Evolutionary conservation across 2,113 vertebrate genomes (phyloP), one percentile per base, ranked within the genome.

Genomic region (Chamaea fasciata): DNA sequence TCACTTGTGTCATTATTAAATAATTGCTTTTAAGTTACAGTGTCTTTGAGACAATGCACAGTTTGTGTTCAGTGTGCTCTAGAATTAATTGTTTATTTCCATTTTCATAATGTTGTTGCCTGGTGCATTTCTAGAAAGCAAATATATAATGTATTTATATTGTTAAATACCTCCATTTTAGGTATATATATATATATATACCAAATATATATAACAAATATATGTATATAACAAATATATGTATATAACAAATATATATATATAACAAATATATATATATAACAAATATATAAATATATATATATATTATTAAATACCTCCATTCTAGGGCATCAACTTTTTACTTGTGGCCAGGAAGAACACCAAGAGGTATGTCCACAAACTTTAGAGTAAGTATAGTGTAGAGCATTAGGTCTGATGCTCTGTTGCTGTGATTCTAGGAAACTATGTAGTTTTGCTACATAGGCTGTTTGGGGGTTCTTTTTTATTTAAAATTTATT

Each of bases 301-400:
- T 49, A 31, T 35, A 9, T 79, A 30, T 27, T 46, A 19, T 76
- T 75, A 70, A 60, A 67, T 13, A 23, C 16, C 37, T 80, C 14
- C 9, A 33, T 70, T 79, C 6, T 14, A 46, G 39, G 28, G 8
- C 13, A 41, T n/a, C 37, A 52, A 2, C 6, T 9, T 75, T 62
- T 16, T 62, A 10, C 10, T 20, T 47, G 22, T 15, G 5, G 30
- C 24, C 31, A 67, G 11, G 27, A 67, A n/a, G 37, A 71, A 56
- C 3, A 52, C 4, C 33, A n/a, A 71, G 9, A 42, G 6, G 2
- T 6, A 16, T n/a, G 10, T 33, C 0, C 5, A 33, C 14, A 37
- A 65, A 76, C 31, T 67, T 75, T 46, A 46, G 22, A 83, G 15
- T 7, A 56, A 67, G 7, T 9, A 28, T 62, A 44, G 9, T 60